Evolutionary conservation across 2,113 vertebrate genomes (phyloP).

Genomic region (Colossoma macropomum): DNA sequence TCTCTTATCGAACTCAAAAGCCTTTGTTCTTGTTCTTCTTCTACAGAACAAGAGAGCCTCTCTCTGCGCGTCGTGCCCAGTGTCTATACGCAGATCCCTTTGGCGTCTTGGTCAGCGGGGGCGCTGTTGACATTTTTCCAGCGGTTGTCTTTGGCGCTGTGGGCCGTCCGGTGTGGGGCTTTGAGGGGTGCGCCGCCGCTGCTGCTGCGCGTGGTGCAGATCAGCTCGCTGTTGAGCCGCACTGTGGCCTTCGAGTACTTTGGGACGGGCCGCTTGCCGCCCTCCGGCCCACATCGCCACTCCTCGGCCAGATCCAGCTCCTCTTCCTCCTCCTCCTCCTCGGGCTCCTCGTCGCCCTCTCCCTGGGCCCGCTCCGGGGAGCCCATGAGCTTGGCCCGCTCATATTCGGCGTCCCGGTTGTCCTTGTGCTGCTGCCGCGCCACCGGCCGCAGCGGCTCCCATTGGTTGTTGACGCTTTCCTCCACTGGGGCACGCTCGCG

Average conservation of each 20-base stretch:
- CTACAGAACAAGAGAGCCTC: constrained; percentile 63
- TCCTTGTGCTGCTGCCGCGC: constrained; percentile 76
- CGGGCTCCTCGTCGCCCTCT: constrained; percentile 79
- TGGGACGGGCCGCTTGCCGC: constrained; percentile 84
- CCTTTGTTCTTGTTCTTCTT: constrained; percentile 49
- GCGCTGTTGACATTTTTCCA: constrained; percentile 83
- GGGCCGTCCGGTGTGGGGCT: constrained; percentile 83
- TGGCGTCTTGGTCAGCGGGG: constrained; percentile 75
- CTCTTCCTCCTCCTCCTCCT: constrained; percentile 74
- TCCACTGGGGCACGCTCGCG: constrained; percentile 73
- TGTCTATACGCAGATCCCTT: constrained; percentile 79
- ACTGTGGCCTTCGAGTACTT: constrained; percentile 83
- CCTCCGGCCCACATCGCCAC: constrained; percentile 73
- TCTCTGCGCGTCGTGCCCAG: constrained; percentile 48
- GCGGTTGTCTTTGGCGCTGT: constrained; percentile 93
- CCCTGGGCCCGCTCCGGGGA: constrained; percentile 84
- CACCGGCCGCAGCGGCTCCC: constrained; percentile 90
- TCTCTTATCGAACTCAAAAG: constrained; percentile 64
- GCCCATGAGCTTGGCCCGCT: constrained; percentile 92
- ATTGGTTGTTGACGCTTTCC: constrained; percentile 92
- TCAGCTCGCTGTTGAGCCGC: constrained; percentile 79
- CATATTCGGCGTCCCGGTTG: constrained; percentile 87
- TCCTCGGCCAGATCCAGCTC: constrained; percentile 67
- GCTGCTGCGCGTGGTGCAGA: constrained; percentile 80
- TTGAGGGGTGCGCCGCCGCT: constrained; percentile 76